Evolutionary conservation across 2,888 invertebrate species (phyloP).

Genomic region (Phortica magna): DNA sequence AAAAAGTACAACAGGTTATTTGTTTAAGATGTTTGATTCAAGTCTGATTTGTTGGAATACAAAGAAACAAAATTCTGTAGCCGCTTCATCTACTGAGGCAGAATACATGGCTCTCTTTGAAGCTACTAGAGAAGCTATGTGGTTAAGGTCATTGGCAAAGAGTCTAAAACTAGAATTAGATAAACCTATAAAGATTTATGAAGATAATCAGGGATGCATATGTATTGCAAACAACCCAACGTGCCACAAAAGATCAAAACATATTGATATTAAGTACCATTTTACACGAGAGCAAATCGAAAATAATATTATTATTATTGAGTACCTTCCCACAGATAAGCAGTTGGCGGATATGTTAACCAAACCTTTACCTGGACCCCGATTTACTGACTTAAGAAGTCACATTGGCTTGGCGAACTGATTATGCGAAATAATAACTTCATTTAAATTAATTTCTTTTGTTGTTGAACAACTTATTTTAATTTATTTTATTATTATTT

Average conservation of each 20-base stretch:
- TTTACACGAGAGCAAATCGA: constrained; percentile 44
- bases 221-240: constrained; percentile 42
- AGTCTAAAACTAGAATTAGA: background rate
- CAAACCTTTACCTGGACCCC: too few relatives aligned
- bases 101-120: constrained; percentile 49
- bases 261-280: constrained; percentile 45
- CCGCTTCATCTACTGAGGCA: constrained; percentile 46
- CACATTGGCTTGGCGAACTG: too few relatives aligned
- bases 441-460: too few relatives aligned
- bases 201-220: constrained; percentile 45
- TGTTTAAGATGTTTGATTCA: constrained; percentile 45
- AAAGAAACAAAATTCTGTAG: constrained; percentile 46
- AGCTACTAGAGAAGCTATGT: constrained; percentile 43
- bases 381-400: too few relatives aligned
- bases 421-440: too few relatives aligned
- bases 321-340: constrained; percentile 45
- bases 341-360: constrained; percentile 41
- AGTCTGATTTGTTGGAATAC: constrained; percentile 46
- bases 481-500: too few relatives aligned
- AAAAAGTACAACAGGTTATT: constrained; percentile 44
- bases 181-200: constrained; percentile 27
- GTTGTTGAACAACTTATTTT: too few relatives aligned
- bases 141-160: constrained; percentile 24
- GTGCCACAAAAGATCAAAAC: constrained; percentile 43
- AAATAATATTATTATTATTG: constrained; percentile 43